A percentile compares a stretch with the other conserved stretches of the same genome.
Conservation (phyloP, 2,888 invertebrate species). For the Athrips mouffetella region DNA sequence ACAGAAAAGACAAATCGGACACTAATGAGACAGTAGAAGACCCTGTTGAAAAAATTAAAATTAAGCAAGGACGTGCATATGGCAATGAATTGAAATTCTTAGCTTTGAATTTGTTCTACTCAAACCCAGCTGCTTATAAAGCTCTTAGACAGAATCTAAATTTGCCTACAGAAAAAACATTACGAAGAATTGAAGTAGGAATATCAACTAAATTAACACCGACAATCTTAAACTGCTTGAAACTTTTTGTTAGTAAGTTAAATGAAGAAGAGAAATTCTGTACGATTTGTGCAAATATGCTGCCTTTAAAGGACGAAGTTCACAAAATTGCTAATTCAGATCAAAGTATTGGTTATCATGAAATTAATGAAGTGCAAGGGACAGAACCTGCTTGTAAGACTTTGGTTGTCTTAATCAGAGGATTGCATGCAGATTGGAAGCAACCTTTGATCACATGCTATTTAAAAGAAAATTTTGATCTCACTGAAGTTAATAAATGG, state of each 20-base stretch:
- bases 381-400: conserved; percentile 2
- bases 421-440: conserved; percentile 9
- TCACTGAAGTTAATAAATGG: conserved; percentile 8
- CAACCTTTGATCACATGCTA: conserved; percentile 9
- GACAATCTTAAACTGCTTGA: conserved; percentile 7
- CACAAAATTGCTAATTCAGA: conserved; percentile 11
- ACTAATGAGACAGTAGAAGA: neutral
- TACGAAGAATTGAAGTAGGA: conserved; percentile 8
- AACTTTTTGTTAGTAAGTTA: conserved; percentile 6
- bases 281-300: neutral
- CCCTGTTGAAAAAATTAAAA: conserved; percentile 2
- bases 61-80: conserved; percentile 8
- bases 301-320: conserved; percentile 10
- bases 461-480: conserved; percentile 9
- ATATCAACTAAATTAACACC: conserved; percentile 7
- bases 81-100: conserved; percentile 11
- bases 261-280: conserved; percentile 11
- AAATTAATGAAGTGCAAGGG: conserved; percentile 8
- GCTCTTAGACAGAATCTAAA: conserved; percentile 11
- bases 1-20: conserved; percentile 1
- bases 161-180: conserved; percentile 10
- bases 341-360: conserved; percentile 8
- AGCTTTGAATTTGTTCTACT: conserved; percentile 10
- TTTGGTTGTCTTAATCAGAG: conserved; percentile 6
- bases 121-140: conserved; percentile 11